Base-by-base conservation (phyloP, 1,140 invertebrate species). In the Drosophila chauvacae region DNA sequence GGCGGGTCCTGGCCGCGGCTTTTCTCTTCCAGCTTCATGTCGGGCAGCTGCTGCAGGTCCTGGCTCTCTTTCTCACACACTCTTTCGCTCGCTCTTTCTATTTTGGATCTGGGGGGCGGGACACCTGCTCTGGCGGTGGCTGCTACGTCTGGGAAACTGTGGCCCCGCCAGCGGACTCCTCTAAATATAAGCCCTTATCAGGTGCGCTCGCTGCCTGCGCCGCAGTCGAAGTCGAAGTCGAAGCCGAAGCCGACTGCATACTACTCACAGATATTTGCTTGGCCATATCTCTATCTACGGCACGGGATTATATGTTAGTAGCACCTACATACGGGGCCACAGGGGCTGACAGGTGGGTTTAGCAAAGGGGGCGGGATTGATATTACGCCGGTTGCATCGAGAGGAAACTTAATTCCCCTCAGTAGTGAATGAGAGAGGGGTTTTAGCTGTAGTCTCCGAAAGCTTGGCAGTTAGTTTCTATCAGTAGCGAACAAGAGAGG, bases 111-210 rank as follows among this genome's bases (percentile, higher is more conserved):
- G 23, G 61, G 61, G 44, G 73, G 58, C 37, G 37, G 41, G 56
- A 53, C 63, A 51, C 70, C 50, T 70, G 35, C 48, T 64, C 35
- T 56, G 53, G 16, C 23, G 41, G 55, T 70, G 61, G 45, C 48
- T 48, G 62, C 23, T 71, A 58, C 60, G 58, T 66, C 53, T 65
- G 71, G 65, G 66, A 84, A 84, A 84, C 81, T 84, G 81, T 77
- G 58, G 30, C 62, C 71, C 42, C 33, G 72, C 72, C 61, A 48
- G 53, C 56, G 48, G 50, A 61, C 77, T 80, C 65, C 62, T 61
- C 80, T 84, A 84, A 83, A 84, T 84, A 84, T 84, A 84, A 65
- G 66, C 78, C 70, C 70, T 58, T 71, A 73, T 73, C 53, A 72
- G 70, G 69, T 53, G 66, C n/a, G 42, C 26, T 4, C 28, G 56